phyloP scores from a whole-genome alignment of 2,888 invertebrate species.

The Sussaba pulchella region DNA sequence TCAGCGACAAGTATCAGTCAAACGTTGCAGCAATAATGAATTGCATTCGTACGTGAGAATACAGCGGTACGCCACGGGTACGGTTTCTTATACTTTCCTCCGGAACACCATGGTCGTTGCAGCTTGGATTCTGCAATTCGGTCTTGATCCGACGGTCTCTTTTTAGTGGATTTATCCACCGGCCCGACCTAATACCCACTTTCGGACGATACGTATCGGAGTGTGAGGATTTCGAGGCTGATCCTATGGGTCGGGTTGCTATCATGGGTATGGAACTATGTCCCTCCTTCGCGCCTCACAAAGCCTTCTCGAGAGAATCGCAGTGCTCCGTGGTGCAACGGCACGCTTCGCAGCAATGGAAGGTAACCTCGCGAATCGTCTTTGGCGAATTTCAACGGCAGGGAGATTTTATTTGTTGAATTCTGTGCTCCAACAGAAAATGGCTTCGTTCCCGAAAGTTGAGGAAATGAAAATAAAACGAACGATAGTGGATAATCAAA shows the following conservation, averaged over 20 bases:
- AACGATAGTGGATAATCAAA: background rate
- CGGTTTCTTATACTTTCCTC: conserved; percentile 22
- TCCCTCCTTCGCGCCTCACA: conserved; percentile 29
- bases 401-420: no score
- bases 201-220: conserved; percentile 64
- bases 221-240: conserved; percentile 62
- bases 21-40: background rate
- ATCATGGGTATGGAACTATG: no score
- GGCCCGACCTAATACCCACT: conserved; percentile 64
- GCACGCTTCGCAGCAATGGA: conserved; percentile 43
- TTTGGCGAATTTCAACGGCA: conserved; percentile 42
- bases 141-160: conserved; percentile 28
- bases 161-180: conserved; percentile 52
- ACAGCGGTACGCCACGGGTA: conserved; percentile 8
- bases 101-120: background rate
- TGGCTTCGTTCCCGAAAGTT: background rate
- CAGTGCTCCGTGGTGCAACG: conserved; percentile 40
- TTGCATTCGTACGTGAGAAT: background rate
- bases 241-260: conserved; percentile 59
- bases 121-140: conserved; percentile 26
- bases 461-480: background rate
- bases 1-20: conserved; percentile 1
- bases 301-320: conserved; percentile 55
- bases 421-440: background rate
- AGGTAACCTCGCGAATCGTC: conserved; percentile 49